Base-by-base conservation (phyloP, 2,113 vertebrate genomes). In the Sylvilagus bachmani region DNA sequence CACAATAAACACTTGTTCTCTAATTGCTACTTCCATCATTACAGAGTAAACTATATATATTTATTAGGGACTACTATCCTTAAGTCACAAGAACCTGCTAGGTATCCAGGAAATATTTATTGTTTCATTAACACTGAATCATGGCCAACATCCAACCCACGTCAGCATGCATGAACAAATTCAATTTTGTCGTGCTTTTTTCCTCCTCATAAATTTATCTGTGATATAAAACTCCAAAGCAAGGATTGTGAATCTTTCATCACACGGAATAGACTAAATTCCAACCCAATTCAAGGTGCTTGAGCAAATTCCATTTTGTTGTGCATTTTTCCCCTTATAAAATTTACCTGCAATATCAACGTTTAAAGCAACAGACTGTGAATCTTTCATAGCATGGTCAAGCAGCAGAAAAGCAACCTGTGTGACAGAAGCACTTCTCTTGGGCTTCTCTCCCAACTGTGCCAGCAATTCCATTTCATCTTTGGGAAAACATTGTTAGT, bases 71-170 rank as follows among this genome's bases (percentile, higher is more conserved):
- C 7, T 83, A 24, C 21, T 69, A 69, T 25, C 33, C 24, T 90
- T 13, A 84, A 67, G 38, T 86, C 69, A 51, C 6, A 22, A 62
- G 7, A 7, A 49, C 12, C 7, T 64, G 61, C 11, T 36, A 24
- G 13, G 24, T 29, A 3, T 13, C 31, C n/a, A 80, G 22, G 51
- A 75, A 44, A 89, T 82, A 24, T 78, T 82, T 67, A 16, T 49
- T 83, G 24, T 90, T 87, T 78, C 36, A 62, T 91, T n/a, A 86
- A 73, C 64, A 58, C 2, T 85, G 22, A 80, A 81, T 80, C 25
- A 4, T 58, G 25, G 10, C n/a, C 93, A 77, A 75, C 71, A 33
- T 66, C 12, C 62, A 88, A 87, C 10, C 16, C 6, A 95, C 66
- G 33, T 61, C 10, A 66, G 5, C 10, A 1, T 31, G 3, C 17